Percentiles rank a stretch among this genome's conserved stretches.
These are phyloP conservation scores for Dromiciops gliroides DNA, from an alignment of 2,113 vertebrate species.

Conservation along the genomic window DNA sequence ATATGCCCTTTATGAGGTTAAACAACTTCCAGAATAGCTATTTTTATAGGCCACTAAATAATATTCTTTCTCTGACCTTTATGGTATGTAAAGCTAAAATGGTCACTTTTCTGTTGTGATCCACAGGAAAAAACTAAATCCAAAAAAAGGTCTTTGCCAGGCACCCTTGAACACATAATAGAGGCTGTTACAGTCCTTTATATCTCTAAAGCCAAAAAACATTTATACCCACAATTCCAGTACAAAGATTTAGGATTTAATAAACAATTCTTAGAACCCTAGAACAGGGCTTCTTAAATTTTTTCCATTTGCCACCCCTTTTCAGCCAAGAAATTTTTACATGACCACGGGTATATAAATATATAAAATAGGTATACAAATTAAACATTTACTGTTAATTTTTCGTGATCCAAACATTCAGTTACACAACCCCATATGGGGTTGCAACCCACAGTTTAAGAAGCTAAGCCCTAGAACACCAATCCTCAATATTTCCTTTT, in stretches of 20 bases:
- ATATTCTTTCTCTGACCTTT: background rate
- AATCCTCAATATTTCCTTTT: background rate
- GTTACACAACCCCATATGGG: too few species aligned
- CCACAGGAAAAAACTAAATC: background rate
- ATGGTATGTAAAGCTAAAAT: background rate
- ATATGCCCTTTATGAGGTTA: background rate
- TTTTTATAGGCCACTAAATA: background rate
- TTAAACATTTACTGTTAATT: too few species aligned
- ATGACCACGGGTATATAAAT: too few species aligned
- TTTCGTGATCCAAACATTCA: too few species aligned
- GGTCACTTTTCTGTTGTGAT: background rate
- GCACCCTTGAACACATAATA: background rate
- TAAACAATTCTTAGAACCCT: background rate
- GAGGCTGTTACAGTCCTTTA: background rate
- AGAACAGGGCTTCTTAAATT: too few species aligned
- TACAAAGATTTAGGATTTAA: background rate
- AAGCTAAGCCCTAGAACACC: too few species aligned
- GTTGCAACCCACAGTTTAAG: too few species aligned
- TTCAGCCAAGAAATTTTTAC: too few species aligned
- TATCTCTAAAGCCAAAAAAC: background rate
- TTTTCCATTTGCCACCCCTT: too few species aligned
- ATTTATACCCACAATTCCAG: background rate
- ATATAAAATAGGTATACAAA: too few species aligned
- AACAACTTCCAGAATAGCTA: background rate
- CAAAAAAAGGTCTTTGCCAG: background rate